Base-by-base conservation (phyloP, 2,797 vertebrate species). In the Centroberyx gerrardi region DNA sequence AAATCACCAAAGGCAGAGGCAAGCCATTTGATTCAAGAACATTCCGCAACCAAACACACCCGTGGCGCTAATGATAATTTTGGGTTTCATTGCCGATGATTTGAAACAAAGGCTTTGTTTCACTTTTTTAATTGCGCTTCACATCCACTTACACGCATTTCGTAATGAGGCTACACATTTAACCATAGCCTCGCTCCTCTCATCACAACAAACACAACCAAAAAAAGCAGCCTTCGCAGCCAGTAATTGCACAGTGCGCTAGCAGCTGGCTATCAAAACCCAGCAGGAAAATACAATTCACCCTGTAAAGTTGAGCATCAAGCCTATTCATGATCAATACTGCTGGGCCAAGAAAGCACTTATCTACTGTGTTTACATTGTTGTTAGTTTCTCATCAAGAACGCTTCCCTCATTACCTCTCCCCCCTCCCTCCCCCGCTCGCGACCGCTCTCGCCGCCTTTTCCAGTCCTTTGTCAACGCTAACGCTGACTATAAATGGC, bases 41-140 rank as follows among this genome's bases (percentile, higher is more conserved):
- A 27, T 86, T 83, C 66, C 62, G 81, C 82, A 81, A 80, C 84
- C 78, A 86, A 91, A 92, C 83, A 87, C 78, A 87, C 86, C 72
- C 82, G 59, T 78, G 69, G 76, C 54, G 75, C 80, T 93, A 90
- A 94, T 94, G 92, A 94, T 93, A 94, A 94, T 94, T 94, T 69
- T 5, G 71, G 90, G 86, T 91, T 94, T 91, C 86, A 85, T 80
- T 83, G 84, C 77, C 31, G 86, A 90, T 84, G 83, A 90, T 94
- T 93, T 89, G 87, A 92, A 88, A 92, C 90, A 92, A 91, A 92
- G 90, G 79, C 84, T 90, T 85, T 85, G 77, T 85, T 88, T 92
- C 83, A 82, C 81, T 89, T 88, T 85, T 74, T 81, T 91, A 91
- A 93, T 92, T 90, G 88, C 60, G 69, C 82, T 72, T 89, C 88